Evolutionary conservation across 2,888 invertebrate genomes (phyloP).

Genomic region (Carterocephalus palaemon): DNA sequence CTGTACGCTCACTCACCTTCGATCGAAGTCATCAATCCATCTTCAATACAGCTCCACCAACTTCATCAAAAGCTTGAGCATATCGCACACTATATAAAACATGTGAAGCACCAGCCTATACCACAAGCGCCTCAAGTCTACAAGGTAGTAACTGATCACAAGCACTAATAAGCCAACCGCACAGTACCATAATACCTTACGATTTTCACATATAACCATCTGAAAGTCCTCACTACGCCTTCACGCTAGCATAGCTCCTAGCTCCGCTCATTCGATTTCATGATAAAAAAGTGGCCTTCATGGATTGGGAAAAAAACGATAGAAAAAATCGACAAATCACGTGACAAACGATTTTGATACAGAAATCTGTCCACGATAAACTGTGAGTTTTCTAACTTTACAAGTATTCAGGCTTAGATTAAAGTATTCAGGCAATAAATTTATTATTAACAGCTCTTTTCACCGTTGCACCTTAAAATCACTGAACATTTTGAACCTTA

Average conservation of each 20-base stretch:
- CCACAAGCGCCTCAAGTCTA: conserved; percentile 64
- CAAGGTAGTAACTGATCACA: conserved; percentile 47
- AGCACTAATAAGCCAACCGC: conserved; percentile 43
- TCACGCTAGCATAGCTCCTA: conserved; percentile 8
- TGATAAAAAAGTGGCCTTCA: neutral
- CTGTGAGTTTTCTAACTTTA: too few species aligned
- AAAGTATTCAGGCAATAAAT: too few species aligned
- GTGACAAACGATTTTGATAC: too few species aligned
- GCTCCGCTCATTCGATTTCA: neutral
- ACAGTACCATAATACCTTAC: conserved; percentile 55
- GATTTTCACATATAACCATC: conserved; percentile 66
- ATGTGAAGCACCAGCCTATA: conserved; percentile 62
- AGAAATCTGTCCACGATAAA: too few species aligned
- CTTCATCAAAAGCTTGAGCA: conserved; percentile 66
- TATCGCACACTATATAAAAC: conserved; percentile 65
- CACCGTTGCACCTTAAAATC: too few species aligned
- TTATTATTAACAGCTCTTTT: too few species aligned
- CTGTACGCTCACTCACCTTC: conserved; percentile 28
- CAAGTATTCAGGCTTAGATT: too few species aligned
- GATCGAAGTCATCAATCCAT: conserved; percentile 36
- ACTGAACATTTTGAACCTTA: too few species aligned
- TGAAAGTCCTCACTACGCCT: conserved; percentile 39
- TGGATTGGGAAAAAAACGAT: too few species aligned
- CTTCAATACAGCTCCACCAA: conserved; percentile 63
- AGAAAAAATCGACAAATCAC: too few species aligned